Percentiles rank a stretch among this genome's conserved stretches.
These are phyloP conservation scores for Periophthalmodon schlosseri DNA, from an alignment of 2,113 vertebrate species.

Conservation along the genomic window DNA sequence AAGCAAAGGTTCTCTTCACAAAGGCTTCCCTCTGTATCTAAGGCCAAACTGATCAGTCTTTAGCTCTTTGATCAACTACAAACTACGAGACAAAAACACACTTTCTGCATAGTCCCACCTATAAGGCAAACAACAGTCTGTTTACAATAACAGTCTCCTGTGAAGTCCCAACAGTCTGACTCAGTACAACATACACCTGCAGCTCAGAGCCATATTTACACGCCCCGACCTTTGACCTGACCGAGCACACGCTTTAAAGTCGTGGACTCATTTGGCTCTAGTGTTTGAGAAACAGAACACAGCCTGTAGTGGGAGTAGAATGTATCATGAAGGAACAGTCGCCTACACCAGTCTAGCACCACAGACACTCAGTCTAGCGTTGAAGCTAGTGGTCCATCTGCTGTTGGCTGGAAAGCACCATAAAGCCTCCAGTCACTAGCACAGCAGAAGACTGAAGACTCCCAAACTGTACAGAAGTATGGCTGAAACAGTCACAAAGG, in stretches of 20 bases:
- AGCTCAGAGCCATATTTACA: constrained; percentile 46
- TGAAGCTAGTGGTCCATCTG: constrained; percentile 67
- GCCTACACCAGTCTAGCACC: constrained; percentile 74
- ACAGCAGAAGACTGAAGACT: constrained; percentile 50
- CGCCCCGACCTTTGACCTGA: constrained; percentile 48
- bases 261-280: constrained; percentile 38
- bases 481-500: constrained; percentile 52
- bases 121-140: constrained; percentile 65
- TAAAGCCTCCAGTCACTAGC: constrained; percentile 50
- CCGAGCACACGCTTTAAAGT: constrained; percentile 29
- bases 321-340: constrained; percentile 56
- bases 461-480: constrained; percentile 61
- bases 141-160: constrained; percentile 56
- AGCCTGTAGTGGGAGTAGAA: constrained; percentile 57
- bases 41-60: constrained; percentile 47
- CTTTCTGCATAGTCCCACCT: constrained; percentile 64
- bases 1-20: constrained; percentile 18
- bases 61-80: constrained; percentile 31
- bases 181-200: constrained; percentile 46
- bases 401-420: constrained; percentile 64
- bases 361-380: constrained; percentile 66
- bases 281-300: constrained; percentile 35
- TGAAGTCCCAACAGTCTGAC: constrained; percentile 35
- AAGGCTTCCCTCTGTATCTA: constrained; percentile 35
- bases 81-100: constrained; percentile 21